Evolutionary conservation across 2,113 vertebrate species (phyloP).

Genomic region (Caracal caracal): DNA sequence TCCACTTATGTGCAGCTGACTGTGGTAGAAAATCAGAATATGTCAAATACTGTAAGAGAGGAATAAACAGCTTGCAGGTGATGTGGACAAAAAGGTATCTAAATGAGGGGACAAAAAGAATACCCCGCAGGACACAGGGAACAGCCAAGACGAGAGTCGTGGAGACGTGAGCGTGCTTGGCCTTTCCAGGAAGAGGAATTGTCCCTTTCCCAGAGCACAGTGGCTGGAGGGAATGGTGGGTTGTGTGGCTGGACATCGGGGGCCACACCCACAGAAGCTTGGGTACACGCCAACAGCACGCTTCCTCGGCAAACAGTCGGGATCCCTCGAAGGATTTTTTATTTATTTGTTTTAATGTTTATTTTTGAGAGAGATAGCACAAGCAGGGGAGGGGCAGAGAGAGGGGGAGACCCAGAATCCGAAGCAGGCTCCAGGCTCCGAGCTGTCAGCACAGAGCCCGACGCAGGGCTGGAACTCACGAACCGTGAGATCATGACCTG

Average conservation of each 20-base stretch:
- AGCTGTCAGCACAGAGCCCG: too few relatives aligned
- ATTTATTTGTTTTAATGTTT: too few relatives aligned
- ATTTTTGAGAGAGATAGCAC: too few relatives aligned
- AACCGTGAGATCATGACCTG: too few relatives aligned
- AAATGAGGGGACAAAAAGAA: not conserved
- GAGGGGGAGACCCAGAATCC: too few relatives aligned
- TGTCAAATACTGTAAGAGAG: not conserved
- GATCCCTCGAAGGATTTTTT: not conserved
- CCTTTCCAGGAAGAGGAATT: not conserved
- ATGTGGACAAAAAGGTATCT: not conserved
- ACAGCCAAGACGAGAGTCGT: not conserved
- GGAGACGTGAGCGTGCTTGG: not conserved
- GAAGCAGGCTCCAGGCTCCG: too few relatives aligned
- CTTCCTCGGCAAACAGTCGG: not conserved
- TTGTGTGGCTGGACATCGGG: not conserved
- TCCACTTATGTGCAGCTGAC: not conserved
- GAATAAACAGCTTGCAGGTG: not conserved
- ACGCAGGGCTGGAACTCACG: too few relatives aligned
- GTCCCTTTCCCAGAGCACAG: not conserved
- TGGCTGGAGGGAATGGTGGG: not conserved
- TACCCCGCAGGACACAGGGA: not conserved
- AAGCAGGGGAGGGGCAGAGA: too few relatives aligned
- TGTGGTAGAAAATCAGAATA: not conserved
- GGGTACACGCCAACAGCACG: not conserved
- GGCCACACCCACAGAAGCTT: not conserved